These are phyloP conservation scores for Hemiscyllium ocellatum DNA, from an alignment of 2,113 vertebrate species.

Conservation along the genomic window DNA sequence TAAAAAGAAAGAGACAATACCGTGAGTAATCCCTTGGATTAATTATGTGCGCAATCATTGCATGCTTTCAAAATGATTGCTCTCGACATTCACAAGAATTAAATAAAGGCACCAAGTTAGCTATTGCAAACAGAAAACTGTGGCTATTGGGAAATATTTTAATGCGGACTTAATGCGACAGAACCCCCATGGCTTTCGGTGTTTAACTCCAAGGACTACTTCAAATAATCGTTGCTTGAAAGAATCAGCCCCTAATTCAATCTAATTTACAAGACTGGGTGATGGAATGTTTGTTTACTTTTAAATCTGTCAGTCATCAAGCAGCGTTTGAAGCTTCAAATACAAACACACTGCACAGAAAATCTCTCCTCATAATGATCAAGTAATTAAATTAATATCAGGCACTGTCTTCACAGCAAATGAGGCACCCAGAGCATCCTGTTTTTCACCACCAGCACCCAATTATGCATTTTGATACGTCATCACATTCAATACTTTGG, in stretches of 20 bases:
- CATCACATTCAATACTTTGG: not conserved
- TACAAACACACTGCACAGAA: not conserved
- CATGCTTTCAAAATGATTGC: conserved; percentile 3
- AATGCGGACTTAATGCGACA: conserved; percentile 8
- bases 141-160: not conserved
- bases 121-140: conserved; percentile 3
- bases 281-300: not conserved
- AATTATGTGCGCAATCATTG: conserved; percentile 2
- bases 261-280: conserved; percentile 1
- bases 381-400: not conserved
- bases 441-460: not conserved
- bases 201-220: conserved; percentile 11
- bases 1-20: not conserved
- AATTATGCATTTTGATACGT: not conserved
- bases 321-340: not conserved
- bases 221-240: conserved; percentile 9
- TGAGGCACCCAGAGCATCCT: no score
- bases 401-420: not conserved
- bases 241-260: conserved; percentile 17
- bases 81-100: not conserved
- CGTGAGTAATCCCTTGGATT: not conserved
- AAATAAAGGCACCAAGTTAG: not conserved
- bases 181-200: conserved; percentile 22
- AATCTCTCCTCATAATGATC: not conserved
- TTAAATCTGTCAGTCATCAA: not conserved